phyloP scores from a whole-genome alignment of 1,140 invertebrate species.

The Eupristina koningsbergeri region DNA sequence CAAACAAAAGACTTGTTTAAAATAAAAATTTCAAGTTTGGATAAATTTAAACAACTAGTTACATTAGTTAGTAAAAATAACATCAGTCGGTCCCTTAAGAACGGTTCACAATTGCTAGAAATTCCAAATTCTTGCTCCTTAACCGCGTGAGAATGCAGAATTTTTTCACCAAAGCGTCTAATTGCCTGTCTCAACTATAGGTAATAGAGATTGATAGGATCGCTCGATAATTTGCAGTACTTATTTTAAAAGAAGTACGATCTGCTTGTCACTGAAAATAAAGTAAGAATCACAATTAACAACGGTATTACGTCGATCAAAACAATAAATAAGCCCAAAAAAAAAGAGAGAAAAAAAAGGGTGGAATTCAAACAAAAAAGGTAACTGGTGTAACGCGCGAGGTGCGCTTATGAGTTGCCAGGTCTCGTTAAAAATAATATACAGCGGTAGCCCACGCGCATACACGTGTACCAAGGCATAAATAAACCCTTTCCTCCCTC shows the following conservation, averaged over 20 bases:
- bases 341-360: neutral
- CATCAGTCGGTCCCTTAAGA: neutral
- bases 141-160: neutral
- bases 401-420: neutral
- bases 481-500: neutral
- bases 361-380: neutral
- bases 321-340: neutral
- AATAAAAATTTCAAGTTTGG: neutral
- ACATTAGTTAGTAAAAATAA: neutral
- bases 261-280: neutral
- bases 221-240: neutral
- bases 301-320: neutral
- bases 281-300: neutral
- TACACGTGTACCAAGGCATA: slow-evolving; percentile 2
- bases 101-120: no score
- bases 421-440: slow-evolving; percentile 19
- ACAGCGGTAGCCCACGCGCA: neutral
- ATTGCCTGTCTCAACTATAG: neutral
- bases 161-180: neutral
- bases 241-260: neutral
- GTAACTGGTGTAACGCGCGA: neutral
- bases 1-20: neutral
- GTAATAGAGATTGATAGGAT: neutral
- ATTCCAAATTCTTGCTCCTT: neutral
- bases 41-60: neutral